These are phyloP conservation scores for Phalanger gymnotis DNA, from an alignment of 2,797 vertebrate genomes.

Conservation along the genomic window DNA sequence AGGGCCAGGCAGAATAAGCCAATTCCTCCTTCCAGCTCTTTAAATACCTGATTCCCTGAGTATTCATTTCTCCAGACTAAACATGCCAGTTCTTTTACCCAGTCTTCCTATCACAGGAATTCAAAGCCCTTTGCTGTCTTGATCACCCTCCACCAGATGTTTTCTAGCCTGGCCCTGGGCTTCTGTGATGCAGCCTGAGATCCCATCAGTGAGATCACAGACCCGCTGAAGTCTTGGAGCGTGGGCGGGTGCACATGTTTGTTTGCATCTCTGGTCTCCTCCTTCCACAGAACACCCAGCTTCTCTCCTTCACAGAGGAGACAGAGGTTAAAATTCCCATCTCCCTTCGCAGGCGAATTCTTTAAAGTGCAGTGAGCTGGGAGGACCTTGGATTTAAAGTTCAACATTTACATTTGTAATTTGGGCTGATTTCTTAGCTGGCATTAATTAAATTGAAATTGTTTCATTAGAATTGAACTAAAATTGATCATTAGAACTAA, in stretches of 20 bases:
- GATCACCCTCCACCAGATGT: not conserved
- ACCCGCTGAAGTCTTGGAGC: not conserved
- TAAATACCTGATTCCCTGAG: not conserved
- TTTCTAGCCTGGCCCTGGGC: not conserved
- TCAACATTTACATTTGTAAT: constrained; percentile 85
- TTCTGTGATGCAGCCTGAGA: not conserved
- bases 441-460: constrained; percentile 83
- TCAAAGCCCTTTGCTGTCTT: not conserved
- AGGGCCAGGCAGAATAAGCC: not conserved
- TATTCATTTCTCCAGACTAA: not conserved
- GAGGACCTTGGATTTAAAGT: constrained; percentile 84
- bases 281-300: not conserved
- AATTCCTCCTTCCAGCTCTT: not conserved
- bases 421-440: constrained; percentile 82
- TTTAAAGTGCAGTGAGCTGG: constrained; percentile 69
- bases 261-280: not conserved
- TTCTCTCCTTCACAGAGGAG: constrained; percentile 62
- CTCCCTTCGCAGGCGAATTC: constrained; percentile 53
- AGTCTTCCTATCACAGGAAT: not conserved
- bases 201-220: not conserved
- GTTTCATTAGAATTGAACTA: constrained; percentile 83
- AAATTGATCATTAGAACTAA: constrained; percentile 84
- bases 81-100: not conserved
- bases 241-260: not conserved
- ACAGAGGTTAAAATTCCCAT: constrained; percentile 71